These are phyloP conservation scores for Junonia oenone DNA, from an alignment of 2,888 invertebrate genomes.

Conservation along the genomic window DNA sequence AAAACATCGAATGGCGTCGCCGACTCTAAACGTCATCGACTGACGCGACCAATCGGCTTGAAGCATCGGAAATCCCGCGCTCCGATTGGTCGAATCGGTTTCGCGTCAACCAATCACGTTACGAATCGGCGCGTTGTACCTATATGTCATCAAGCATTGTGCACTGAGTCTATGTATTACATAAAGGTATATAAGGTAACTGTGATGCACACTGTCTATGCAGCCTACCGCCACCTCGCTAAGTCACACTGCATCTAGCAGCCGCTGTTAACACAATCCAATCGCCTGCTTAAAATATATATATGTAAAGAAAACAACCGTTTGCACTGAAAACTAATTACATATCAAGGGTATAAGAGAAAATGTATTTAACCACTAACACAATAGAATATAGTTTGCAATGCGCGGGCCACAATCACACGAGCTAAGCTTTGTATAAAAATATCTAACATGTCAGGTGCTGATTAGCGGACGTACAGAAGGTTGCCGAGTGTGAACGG, in stretches of 20 bases:
- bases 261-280: slow-evolving; percentile 33
- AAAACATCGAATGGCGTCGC: slow-evolving; percentile 50
- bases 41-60: background rate
- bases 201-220: slow-evolving; percentile 45
- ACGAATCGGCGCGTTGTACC: slow-evolving; percentile 28
- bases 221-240: slow-evolving; percentile 54
- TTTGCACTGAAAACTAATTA: slow-evolving; percentile 26
- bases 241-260: slow-evolving; percentile 40
- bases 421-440: slow-evolving; percentile 43
- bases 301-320: slow-evolving; percentile 6
- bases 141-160: slow-evolving; percentile 39
- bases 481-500: slow-evolving; percentile 3
- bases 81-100: slow-evolving; percentile 5
- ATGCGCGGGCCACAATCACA: slow-evolving; percentile 40
- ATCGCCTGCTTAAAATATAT: slow-evolving; percentile 29
- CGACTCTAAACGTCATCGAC: slow-evolving; percentile 27
- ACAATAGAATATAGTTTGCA: slow-evolving; percentile 23
- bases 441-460: slow-evolving; percentile 48
- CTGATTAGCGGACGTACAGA: slow-evolving; percentile 37
- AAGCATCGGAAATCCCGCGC: slow-evolving; percentile 2
- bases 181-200: slow-evolving; percentile 34
- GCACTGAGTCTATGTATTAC: slow-evolving; percentile 40
- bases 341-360: slow-evolving; percentile 3
- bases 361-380: background rate
- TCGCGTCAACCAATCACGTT: slow-evolving; percentile 9